Base-by-base conservation (phyloP, 1,140 invertebrate species). In the Scaptomyza hsui region DNA sequence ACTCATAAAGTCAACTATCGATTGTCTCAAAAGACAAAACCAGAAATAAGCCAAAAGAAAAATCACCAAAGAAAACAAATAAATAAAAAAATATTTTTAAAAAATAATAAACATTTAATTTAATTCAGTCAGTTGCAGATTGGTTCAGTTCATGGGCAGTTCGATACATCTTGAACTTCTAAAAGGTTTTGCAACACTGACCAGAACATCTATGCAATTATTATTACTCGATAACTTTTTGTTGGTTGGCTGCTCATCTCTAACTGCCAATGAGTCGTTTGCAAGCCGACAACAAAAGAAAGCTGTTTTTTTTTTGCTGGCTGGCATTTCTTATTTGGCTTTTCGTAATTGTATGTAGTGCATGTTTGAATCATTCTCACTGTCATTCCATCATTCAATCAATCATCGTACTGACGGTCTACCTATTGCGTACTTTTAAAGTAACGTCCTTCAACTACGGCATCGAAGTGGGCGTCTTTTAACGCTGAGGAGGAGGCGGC, bases 401-500 rank as follows among this genome's bases (percentile, higher is more conserved):
- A 47, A 39, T 26, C 26, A 56, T 35, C 35, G 35, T 56, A 64
- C 67, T 70, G 15, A 64, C 62, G 45, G 39, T 67, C 29, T 67
- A 15, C 32, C 41, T 37, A 72, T 72, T 72, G 62, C 60, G 63
- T 41, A 39, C 48, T n/a, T 67, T 72, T 72, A 53, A 72, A 67
- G 51, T 51, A 44, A 39, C 26, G 42, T 45, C 35, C 42, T 35
- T 49, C 69, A 85, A 86, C 71, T 75, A 86, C 81, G 81, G 81
- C 77, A 75, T 81, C 81, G 24, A 59, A 74, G 70, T 44, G 81
- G 81, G 19, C 65, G 48, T 69, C 64, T 37, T 37, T 32, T 19
- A 78, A 47, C 78, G 82, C 75, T 76, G 77, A 81, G 86, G 81
- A 72, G 68, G 81, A 73, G 68, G 72, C 75, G 89, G 93, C 93